Evolutionary conservation across 2,888 invertebrate genomes (phyloP).

Genomic region (Coelogynopora nodosa): DNA sequence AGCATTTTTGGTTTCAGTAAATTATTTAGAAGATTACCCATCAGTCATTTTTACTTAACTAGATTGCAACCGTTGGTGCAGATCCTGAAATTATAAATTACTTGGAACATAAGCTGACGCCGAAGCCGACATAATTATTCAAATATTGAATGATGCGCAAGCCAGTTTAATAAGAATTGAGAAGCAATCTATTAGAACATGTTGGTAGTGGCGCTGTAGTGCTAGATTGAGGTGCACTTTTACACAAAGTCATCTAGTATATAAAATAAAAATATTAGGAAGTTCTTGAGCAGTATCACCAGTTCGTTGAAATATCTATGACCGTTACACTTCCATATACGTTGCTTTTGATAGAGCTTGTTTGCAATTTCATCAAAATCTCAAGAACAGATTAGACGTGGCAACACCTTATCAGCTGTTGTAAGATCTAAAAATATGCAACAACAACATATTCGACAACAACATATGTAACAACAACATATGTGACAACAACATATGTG

Average conservation of each 20-base stretch:
- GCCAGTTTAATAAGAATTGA: background rate
- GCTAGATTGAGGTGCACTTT: background rate
- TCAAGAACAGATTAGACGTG: background rate
- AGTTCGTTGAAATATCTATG: background rate
- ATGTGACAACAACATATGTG: too few species aligned
- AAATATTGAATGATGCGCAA: conserved; percentile 25
- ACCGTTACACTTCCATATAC: background rate
- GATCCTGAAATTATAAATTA: background rate
- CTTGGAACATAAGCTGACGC: conserved; percentile 23
- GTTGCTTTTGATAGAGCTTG: background rate
- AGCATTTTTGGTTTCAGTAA: too few species aligned
- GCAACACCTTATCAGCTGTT: background rate
- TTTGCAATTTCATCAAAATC: background rate
- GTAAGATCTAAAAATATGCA: background rate
- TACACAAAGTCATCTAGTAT: background rate
- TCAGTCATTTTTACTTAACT: background rate
- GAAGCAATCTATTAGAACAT: background rate
- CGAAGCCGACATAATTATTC: conserved; percentile 7
- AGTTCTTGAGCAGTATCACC: background rate
- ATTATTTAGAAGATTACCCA: too few species aligned
- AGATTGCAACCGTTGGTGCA: background rate
- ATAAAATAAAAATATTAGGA: background rate
- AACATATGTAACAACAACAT: too few species aligned
- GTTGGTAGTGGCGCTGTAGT: conserved; percentile 1
- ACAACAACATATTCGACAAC: too few species aligned